Percentiles rank a stretch among this genome's conserved stretches.
Conservation (phyloP, 2,113 vertebrate genomes). For the Canis aureus region DNA sequence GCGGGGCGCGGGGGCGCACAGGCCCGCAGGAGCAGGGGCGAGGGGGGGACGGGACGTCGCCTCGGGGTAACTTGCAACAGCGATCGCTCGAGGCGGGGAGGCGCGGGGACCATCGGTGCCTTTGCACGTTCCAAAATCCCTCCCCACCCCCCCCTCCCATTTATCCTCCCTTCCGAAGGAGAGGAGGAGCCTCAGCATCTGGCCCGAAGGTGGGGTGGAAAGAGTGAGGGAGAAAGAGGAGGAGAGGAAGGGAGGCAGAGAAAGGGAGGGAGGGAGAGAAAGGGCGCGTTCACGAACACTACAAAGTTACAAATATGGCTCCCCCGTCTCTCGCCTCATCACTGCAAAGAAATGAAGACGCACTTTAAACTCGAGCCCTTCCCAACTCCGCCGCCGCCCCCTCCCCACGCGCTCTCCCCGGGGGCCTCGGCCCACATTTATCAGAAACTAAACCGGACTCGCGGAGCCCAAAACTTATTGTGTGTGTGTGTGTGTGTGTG, state of each 20-base stretch:
- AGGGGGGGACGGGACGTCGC: slow-evolving; percentile 63
- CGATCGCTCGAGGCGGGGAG: slow-evolving; percentile 57
- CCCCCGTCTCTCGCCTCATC: slow-evolving; percentile 92
- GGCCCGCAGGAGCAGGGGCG: background rate
- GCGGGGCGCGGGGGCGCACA: slow-evolving; percentile 22
- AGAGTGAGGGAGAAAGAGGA: slow-evolving; percentile 79
- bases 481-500: slow-evolving; percentile 83
- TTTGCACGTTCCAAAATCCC: slow-evolving; percentile 71
- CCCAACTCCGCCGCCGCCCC: slow-evolving; percentile 82
- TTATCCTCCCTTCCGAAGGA: slow-evolving; percentile 46
- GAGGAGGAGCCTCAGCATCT: slow-evolving; percentile 82
- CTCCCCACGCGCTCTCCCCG: slow-evolving; percentile 81
- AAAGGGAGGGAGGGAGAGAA: slow-evolving; percentile 85
- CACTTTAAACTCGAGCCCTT: slow-evolving; percentile 86
- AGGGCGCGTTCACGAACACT: slow-evolving; percentile 93
- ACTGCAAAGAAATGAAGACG: slow-evolving; percentile 88
- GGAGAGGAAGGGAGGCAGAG: slow-evolving; percentile 75
- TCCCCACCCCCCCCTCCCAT: slow-evolving; percentile 36
- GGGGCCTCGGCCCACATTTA: slow-evolving; percentile 78
- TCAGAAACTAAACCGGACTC: slow-evolving; percentile 82
- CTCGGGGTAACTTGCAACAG: slow-evolving; percentile 75
- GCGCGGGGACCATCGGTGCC: slow-evolving; percentile 67
- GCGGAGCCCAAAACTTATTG: slow-evolving; percentile 82
- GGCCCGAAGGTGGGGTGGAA: slow-evolving; percentile 83
- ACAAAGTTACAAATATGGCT: slow-evolving; percentile 98